Evolutionary conservation across 2,888 invertebrate genomes (phyloP).

Genomic region (Mimachlamys varia): DNA sequence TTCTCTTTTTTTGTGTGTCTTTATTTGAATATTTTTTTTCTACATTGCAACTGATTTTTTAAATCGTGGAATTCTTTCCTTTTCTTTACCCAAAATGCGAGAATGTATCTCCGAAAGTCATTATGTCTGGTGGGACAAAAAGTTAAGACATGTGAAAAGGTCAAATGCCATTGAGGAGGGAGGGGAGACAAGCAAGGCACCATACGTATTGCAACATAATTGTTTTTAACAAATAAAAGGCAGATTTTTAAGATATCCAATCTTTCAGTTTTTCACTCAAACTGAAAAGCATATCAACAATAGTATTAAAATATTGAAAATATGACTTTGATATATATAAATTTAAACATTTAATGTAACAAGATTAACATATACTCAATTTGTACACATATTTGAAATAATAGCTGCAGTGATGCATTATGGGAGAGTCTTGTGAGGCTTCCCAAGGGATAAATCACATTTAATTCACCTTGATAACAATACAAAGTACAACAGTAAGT

Average conservation of each 20-base stretch:
- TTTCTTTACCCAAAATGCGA: neutral
- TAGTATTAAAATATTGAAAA: constrained; percentile 34
- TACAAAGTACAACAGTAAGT: constrained; percentile 5
- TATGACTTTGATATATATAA: constrained; percentile 34
- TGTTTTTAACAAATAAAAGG: constrained; percentile 34
- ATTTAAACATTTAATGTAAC: constrained; percentile 31
- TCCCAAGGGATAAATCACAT: constrained; percentile 21
- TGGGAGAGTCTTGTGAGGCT: constrained; percentile 17
- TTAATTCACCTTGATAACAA: constrained; percentile 32
- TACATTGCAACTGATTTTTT: neutral
- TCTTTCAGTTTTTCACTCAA: constrained; percentile 23
- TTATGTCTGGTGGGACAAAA: neutral
- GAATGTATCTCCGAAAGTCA: neutral
- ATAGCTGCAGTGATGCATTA: constrained; percentile 28
- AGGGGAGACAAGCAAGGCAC: constrained; percentile 25
- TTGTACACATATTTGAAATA: constrained; percentile 20
- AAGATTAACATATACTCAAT: neutral
- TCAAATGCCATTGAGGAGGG: neutral
- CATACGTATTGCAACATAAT: constrained; percentile 19
- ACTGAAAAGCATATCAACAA: constrained; percentile 21
- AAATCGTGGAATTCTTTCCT: neutral
- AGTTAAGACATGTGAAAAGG: neutral
- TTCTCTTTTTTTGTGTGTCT: no score
- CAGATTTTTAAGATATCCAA: constrained; percentile 29
- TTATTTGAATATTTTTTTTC: neutral